Base-by-base conservation (phyloP, 2,888 invertebrate genomes). In the Phania funesta region DNA sequence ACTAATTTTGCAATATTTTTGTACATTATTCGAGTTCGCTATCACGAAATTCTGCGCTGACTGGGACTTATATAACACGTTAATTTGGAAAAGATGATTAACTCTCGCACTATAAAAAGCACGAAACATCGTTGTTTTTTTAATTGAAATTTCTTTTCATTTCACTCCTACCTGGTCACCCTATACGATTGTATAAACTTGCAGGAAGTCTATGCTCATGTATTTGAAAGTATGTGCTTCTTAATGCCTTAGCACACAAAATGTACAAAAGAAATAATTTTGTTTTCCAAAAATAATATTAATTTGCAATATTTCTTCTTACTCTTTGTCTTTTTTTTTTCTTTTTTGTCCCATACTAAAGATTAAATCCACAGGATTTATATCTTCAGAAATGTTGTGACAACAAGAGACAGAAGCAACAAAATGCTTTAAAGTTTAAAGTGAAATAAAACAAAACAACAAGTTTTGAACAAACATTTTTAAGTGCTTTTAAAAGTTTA, bases 401-500 rank as follows among this genome's bases (percentile, higher is more conserved):
- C 46, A 44, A 20, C 5, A 68, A 56, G 26, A 41, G 20, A 35
- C 62, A 62, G n/a, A n/a, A n/a, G 32, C 41, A 67, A 56, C n/a
- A 67, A 65, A 16, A 22, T 20, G 24, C 29, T 20, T 35, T 38
- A 26, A 64, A 29, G 44, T n/a, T n/a, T 26, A 22, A 60, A 60
- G 41, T 16, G 35, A 38, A 26, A 50, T 44, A 18, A 26, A 24
- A 52, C 24, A 44, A 70, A 52, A 38, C 16, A 18, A 35, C 71
- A 50, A 65, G 48, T 71, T 50, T 44, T 65, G 60, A 65, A 50
- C 58, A 79, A 79, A 79, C 73, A 67, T 16, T 54, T 79, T 80
- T 80, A 74, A 80, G 79, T 80, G 67, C 74, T 80, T 80, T 68
- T 73, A 46, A 65, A 67, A 67, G 60, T 77, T 76, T 54, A 35